These are phyloP conservation scores for Synergus gifuensis DNA, from an alignment of 2,888 invertebrate species.

Conservation along the genomic window DNA sequence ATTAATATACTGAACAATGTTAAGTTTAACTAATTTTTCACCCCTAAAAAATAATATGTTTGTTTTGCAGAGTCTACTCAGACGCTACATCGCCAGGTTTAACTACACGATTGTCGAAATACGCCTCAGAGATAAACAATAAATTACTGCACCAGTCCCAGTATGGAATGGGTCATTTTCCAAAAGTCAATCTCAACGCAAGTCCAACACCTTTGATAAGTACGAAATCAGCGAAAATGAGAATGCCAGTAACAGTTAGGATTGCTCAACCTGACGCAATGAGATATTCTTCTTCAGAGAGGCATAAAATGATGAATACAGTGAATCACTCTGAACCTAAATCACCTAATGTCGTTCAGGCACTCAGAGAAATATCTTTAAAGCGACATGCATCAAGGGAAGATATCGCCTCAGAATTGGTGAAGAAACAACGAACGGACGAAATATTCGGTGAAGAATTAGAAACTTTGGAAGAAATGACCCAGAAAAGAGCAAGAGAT, in stretches of 20 bases:
- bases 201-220: slow-evolving; percentile 70
- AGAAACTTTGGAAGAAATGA: slow-evolving; percentile 71
- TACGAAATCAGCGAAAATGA: slow-evolving; percentile 62
- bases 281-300: slow-evolving; percentile 63
- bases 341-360: slow-evolving; percentile 63
- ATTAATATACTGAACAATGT: background rate
- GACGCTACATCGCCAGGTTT: slow-evolving; percentile 74
- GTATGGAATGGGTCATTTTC: slow-evolving; percentile 73
- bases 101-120: slow-evolving; percentile 70
- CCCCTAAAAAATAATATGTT: background rate
- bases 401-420: slow-evolving; percentile 68
- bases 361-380: slow-evolving; percentile 68
- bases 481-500: slow-evolving; percentile 72
- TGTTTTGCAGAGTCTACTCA: slow-evolving; percentile 62
- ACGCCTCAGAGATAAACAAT: slow-evolving; percentile 70
- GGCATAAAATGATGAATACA: slow-evolving; percentile 60
- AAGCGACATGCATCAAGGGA: slow-evolving; percentile 74
- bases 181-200: slow-evolving; percentile 72
- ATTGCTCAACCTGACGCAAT: slow-evolving; percentile 69
- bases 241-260: slow-evolving; percentile 71
- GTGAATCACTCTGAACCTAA: slow-evolving; percentile 47
- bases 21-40: background rate
- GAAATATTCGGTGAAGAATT: slow-evolving; percentile 60
- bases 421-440: slow-evolving; percentile 74
- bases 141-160: slow-evolving; percentile 72